Conservation (phyloP, 2,797 vertebrate species). For the Triplophysa bombifrons region DNA sequence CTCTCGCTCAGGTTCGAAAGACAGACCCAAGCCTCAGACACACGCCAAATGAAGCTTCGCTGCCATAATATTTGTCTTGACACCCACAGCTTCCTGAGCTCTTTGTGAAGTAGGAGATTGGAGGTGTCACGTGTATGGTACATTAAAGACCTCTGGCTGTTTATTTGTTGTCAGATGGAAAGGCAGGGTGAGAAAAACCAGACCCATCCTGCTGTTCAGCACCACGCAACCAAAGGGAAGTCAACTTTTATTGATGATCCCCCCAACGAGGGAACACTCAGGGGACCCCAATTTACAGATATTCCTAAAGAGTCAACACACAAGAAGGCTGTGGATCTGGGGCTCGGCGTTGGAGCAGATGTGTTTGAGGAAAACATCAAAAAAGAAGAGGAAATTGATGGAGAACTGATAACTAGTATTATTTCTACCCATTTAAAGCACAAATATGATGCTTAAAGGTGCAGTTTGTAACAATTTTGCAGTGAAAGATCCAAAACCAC, state of each 20-base stretch:
- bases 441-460: not conserved
- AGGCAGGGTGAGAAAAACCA: constrained; percentile 55
- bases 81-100: constrained; percentile 64
- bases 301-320: constrained; percentile 9
- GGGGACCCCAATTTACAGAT: constrained; percentile 36
- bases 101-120: constrained; percentile 42
- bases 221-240: constrained; percentile 55
- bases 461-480: too few species aligned
- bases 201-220: constrained; percentile 53
- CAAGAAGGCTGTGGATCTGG: not conserved
- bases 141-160: constrained; percentile 61
- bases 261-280: constrained; percentile 4
- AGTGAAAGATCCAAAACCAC: too few species aligned
- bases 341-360: not conserved
- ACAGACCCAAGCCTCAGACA: constrained; percentile 32
- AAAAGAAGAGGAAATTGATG: not conserved
- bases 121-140: constrained; percentile 56
- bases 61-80: constrained; percentile 68
- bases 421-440: not conserved
- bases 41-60: constrained; percentile 60
- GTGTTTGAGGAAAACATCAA: constrained; percentile 12
- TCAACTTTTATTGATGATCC: constrained; percentile 44
- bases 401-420: not conserved
- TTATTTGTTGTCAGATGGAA: constrained; percentile 62
- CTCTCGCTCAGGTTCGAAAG: constrained; percentile 32